These are phyloP conservation scores for Marisa cornuarietis DNA, from an alignment of 1,140 invertebrate genomes.

Conservation along the genomic window DNA sequence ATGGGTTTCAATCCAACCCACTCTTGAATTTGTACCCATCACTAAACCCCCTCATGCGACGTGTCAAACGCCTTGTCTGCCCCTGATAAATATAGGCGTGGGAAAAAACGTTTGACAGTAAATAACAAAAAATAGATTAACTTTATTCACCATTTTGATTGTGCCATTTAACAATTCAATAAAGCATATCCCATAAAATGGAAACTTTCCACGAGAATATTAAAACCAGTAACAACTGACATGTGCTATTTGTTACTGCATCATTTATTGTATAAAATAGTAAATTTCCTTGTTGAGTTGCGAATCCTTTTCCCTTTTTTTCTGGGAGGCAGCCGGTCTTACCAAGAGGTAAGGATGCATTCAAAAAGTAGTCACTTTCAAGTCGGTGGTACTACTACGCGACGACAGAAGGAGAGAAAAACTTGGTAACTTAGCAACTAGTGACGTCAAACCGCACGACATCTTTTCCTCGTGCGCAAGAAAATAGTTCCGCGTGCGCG, in stretches of 20 bases:
- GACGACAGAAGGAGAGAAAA: slow-evolving; percentile 33
- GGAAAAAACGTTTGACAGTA: neutral
- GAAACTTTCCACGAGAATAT: too few species aligned
- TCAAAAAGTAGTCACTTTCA: slow-evolving; percentile 33
- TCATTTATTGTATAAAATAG: too few species aligned
- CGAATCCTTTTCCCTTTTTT: too few species aligned
- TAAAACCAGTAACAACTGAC: too few species aligned
- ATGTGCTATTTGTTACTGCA: too few species aligned
- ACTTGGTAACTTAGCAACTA: slow-evolving; percentile 47
- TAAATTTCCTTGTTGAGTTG: too few species aligned
- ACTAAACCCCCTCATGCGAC: slow-evolving; percentile 43
- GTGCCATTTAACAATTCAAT: too few species aligned
- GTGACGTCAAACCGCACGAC: slow-evolving; percentile 45
- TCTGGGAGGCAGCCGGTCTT: too few species aligned
- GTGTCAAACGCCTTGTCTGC: slow-evolving; percentile 46
- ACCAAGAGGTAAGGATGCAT: too few species aligned
- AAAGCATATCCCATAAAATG: too few species aligned
- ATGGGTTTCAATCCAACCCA: slow-evolving; percentile 57
- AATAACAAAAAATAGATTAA: neutral
- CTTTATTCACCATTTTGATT: neutral
- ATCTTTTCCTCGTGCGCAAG: slow-evolving; percentile 45
- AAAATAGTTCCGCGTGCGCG: slow-evolving; percentile 51
- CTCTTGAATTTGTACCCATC: slow-evolving; percentile 40
- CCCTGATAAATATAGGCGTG: slow-evolving; percentile 4
- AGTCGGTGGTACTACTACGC: slow-evolving; percentile 39